Conservation (phyloP, 2,888 invertebrate genomes). For the Trichogramma dendrolimi region DNA sequence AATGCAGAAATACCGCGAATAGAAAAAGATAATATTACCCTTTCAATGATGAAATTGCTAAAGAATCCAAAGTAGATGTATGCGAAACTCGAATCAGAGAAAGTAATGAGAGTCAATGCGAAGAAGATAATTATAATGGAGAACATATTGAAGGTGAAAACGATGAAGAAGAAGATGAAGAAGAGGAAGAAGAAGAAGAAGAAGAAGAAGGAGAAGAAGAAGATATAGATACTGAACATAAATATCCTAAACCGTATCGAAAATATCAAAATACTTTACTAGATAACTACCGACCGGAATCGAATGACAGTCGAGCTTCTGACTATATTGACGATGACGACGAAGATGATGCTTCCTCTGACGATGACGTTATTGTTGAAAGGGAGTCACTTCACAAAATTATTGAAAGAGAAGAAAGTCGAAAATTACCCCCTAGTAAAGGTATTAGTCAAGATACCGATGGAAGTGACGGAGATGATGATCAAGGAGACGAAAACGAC, state of each 20-base stretch:
- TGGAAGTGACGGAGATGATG: conserved; percentile 29
- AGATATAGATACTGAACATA: conserved; percentile 2
- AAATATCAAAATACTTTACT: background rate
- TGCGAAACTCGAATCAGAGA: conserved; percentile 4
- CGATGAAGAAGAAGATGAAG: conserved; percentile 23
- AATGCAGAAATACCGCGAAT: background rate
- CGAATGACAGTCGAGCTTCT: background rate
- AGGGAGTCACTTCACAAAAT: background rate
- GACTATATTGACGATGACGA: conserved; percentile 27
- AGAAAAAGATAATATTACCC: background rate
- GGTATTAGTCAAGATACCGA: conserved; percentile 24
- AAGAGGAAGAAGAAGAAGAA: conserved; percentile 17
- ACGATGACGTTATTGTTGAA: conserved; percentile 25
- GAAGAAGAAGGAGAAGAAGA: conserved; percentile 30
- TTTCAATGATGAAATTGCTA: background rate
- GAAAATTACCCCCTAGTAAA: conserved; percentile 5
- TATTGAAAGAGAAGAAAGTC: conserved; percentile 10
- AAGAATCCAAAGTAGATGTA: background rate
- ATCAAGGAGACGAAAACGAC: conserved; percentile 39
- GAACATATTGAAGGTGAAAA: conserved; percentile 16
- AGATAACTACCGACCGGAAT: background rate
- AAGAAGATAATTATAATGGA: conserved; percentile 4
- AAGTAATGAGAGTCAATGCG: conserved; percentile 1
- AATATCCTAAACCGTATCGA: too few relatives aligned
- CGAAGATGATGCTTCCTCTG: conserved; percentile 9